These are phyloP conservation scores for Pygoscelis adeliae DNA, from an alignment of 2,113 vertebrate species.

Conservation along the genomic window DNA sequence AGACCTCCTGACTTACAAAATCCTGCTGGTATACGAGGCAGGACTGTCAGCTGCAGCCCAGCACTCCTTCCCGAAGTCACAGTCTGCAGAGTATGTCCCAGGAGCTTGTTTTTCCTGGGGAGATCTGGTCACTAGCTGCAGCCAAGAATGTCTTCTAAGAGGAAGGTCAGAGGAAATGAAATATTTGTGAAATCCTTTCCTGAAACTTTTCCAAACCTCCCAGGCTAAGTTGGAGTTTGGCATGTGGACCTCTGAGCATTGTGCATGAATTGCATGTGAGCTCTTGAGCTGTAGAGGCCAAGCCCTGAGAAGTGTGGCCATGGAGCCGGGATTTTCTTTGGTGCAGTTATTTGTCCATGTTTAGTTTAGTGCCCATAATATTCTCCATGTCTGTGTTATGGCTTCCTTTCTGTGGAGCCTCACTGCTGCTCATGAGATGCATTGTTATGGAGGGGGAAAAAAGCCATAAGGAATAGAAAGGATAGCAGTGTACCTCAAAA, in stretches of 20 bases:
- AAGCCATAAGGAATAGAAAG: neutral
- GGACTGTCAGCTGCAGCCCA: neutral
- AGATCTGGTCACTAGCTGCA: neutral
- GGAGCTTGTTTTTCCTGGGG: neutral
- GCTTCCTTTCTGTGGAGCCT: neutral
- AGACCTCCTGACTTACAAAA: neutral
- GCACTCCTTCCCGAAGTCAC: neutral
- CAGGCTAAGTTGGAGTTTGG: neutral
- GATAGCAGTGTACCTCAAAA: neutral
- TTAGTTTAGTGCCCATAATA: neutral
- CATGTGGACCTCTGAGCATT: constrained; percentile 37
- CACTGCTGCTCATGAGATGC: neutral
- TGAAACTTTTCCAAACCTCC: constrained; percentile 47
- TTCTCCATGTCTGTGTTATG: neutral
- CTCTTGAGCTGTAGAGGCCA: neutral
- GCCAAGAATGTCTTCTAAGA: neutral
- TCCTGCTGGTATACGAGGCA: neutral
- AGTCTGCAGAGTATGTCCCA: neutral
- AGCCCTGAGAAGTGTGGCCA: neutral
- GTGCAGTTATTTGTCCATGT: neutral
- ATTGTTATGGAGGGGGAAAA: neutral
- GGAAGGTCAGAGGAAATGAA: constrained; percentile 52
- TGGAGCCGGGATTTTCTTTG: neutral
- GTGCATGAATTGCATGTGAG: constrained; percentile 57
- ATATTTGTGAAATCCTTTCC: constrained; percentile 50